Conservation (phyloP, 2,797 vertebrate species). For the Cyclopterus lumpus region DNA sequence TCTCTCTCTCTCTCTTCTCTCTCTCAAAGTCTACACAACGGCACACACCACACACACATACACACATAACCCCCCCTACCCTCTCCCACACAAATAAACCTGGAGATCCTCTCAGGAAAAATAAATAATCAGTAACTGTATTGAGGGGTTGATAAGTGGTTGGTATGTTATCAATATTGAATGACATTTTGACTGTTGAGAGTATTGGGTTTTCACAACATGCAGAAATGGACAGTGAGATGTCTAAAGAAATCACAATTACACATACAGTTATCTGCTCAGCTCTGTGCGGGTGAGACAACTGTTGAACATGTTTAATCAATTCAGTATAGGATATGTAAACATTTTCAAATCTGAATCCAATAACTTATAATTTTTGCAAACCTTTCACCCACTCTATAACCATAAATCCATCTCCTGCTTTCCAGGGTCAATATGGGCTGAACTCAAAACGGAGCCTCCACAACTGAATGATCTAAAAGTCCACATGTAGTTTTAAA, state of each 20-base stretch:
- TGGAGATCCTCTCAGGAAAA: conserved; percentile 31
- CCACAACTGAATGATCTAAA: background rate
- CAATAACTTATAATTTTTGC: conserved; percentile 13
- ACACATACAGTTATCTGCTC: background rate
- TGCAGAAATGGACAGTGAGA: conserved; percentile 32
- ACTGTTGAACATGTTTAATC: conserved; percentile 1
- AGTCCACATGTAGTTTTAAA: background rate
- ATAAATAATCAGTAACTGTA: conserved; percentile 41
- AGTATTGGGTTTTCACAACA: conserved; percentile 18
- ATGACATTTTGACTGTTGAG: conserved; percentile 37
- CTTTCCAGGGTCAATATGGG: conserved; percentile 4
- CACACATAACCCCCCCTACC: conserved; percentile 11
- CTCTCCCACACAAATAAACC: conserved; percentile 22
- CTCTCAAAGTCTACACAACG: background rate
- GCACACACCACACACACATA: conserved; percentile 10
- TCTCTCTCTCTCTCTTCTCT: conserved; percentile 25
- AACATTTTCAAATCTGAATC: conserved; percentile 7
- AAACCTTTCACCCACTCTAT: background rate
- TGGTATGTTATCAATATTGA: conserved; percentile 34
- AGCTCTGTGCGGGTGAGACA: background rate
- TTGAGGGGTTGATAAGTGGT: conserved; percentile 45
- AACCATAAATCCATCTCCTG: conserved; percentile 6
- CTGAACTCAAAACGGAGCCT: conserved; percentile 6
- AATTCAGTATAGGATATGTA: background rate
- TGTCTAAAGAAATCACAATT: conserved; percentile 1